Base-by-base conservation (phyloP, 2,888 invertebrate genomes). In the Lomographa bimaculata region DNA sequence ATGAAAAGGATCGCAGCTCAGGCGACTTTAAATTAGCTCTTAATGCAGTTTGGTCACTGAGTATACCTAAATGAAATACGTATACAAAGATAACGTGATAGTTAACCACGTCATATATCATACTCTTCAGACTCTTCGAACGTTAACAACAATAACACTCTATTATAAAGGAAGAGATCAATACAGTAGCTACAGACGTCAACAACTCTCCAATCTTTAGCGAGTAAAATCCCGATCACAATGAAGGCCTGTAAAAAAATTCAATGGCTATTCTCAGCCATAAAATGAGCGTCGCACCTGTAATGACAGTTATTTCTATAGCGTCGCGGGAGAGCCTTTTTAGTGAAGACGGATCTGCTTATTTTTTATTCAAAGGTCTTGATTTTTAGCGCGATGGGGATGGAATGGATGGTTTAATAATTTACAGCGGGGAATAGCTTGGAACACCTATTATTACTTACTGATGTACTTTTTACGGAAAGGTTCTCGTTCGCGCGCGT, bases 281-380 rank as follows among this genome's bases (percentile, higher is more conserved):
- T 33, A 44, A 47, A 46, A 36, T 33, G 36, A 41, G 45, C 38
- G 25, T 19, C 41, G 21, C 49, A 43, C 41, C 43, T 46, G 19
- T 53, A 47, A 50, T 47, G 50, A 50, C 50, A 39, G 46, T 19
- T 42, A 43, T 47, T 50, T 50, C 53, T 46, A 53, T 49, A 45
- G 52, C 25, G 10, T 7, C 19, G 28, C 3, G 17, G 10, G 14
- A 38, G 27, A 34, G 14, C 21, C 36, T 44, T 44, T 26, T 32
- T 34, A 24, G 5, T 28, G 7, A 16, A 19, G 32, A 35, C 19
- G 28, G 34, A 46, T 43, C 30, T 37, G 39, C 40, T 47, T 46
- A 45, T 54, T 48, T 50, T n/a, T 48, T 49, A 46, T 48, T 48
- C 32, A 36, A 17, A 18, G 9, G 20, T 25, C 38, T 7, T 36